Base-by-base conservation (phyloP, 2,113 vertebrate species). In the Poecilia latipinna region DNA sequence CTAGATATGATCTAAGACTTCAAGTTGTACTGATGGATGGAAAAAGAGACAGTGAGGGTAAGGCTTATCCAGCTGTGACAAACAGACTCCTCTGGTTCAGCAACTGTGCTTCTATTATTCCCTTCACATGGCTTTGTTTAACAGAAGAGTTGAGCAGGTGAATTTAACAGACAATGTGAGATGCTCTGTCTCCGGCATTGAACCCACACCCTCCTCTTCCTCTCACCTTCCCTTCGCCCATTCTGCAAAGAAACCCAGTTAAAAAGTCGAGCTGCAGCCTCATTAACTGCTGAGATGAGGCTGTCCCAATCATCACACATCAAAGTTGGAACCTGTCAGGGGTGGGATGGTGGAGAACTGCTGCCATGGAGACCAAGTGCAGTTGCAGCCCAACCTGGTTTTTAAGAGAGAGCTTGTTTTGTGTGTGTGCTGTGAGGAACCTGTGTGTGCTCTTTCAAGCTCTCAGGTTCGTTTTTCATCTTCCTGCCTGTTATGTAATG, bases 281-380 rank as follows among this genome's bases (percentile, higher is more conserved):
- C 72, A 42, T 85, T 88, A 80, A 61, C 57, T 15, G 70, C 57
- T 44, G 73, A 70, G 68, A 31, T 31, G 2, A 72, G 39, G 57
- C 57, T 19, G 65, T 69, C 61, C 26, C 26, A 51, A 70, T 72
- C 64, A 77, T 88, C 70, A 35, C 69, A 57, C 71, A 82, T 80
- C 77, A 80, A 72, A 89, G 84, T 68, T 71, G 37, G 74, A 73
- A 78, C 72, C 73, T 84, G 81, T 83, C 74, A 77, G 80, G 70
- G 68, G 64, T 37, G 42, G 29, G 42, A 68, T 65, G 72, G 68
- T 65, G 37, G 37, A 44, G 28, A 44, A 10, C 74, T 71, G 83
- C 89, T 82, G 83, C 85, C 78, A 90, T 37, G 76, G 88, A 76
- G 71, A 89, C 88, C 1, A 69, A 69, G 68, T 66, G 62, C 78